phyloP scores from a whole-genome alignment of 2,888 invertebrate genomes.

The Chromoteleia sp. region DNA sequence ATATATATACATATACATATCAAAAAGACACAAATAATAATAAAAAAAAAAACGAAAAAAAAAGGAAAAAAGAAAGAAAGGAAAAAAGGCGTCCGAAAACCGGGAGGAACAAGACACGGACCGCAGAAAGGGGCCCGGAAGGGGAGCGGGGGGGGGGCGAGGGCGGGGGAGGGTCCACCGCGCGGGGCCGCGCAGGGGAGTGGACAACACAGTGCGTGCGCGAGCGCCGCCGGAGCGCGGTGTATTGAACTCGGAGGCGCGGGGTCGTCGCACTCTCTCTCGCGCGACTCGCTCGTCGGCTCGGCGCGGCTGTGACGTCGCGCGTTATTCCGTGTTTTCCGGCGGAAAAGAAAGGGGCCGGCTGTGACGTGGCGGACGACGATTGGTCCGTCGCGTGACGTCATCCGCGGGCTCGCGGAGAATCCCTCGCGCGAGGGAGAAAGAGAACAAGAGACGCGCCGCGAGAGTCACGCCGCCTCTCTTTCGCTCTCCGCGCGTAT shows the following conservation, averaged over 20 bases:
- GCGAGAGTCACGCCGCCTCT: background rate
- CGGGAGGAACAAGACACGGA: too few relatives aligned
- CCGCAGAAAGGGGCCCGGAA: too few relatives aligned
- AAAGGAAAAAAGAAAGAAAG: too few relatives aligned
- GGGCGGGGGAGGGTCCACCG: constrained; percentile 27
- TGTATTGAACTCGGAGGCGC: constrained; percentile 83
- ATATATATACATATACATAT: too few relatives aligned
- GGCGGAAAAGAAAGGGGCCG: constrained; percentile 73
- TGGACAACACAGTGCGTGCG: constrained; percentile 49
- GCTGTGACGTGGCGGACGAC: constrained; percentile 76
- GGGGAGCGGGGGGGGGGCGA: too few relatives aligned
- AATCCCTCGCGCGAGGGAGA: constrained; percentile 48
- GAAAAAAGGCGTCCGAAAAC: too few relatives aligned
- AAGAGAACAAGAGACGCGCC: background rate
- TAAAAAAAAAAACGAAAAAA: too few relatives aligned
- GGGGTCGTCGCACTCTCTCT: constrained; percentile 81
- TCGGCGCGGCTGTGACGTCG: constrained; percentile 76
- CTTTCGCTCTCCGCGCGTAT: constrained; percentile 14
- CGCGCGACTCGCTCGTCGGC: constrained; percentile 71
- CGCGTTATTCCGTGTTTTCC: constrained; percentile 74
- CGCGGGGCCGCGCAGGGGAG: constrained; percentile 53
- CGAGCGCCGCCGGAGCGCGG: constrained; percentile 69
- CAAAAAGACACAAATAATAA: too few relatives aligned
- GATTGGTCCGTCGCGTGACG: constrained; percentile 75
- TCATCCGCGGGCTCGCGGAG: constrained; percentile 71